phyloP scores from a whole-genome alignment of 2,797 vertebrate species.

The Pyrocephalus nanus region DNA sequence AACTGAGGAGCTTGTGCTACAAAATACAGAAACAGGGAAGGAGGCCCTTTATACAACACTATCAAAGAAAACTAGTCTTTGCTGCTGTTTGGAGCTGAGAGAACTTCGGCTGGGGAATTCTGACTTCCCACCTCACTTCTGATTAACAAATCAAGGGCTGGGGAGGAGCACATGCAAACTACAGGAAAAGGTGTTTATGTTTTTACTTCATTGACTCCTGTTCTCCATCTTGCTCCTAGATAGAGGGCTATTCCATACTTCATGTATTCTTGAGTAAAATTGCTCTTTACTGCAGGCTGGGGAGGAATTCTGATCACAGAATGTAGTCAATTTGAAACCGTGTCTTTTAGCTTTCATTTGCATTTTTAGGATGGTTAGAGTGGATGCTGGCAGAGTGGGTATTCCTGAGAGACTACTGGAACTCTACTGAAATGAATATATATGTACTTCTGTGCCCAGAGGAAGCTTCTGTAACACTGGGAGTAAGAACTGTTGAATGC shows the following conservation, averaged over 20 bases:
- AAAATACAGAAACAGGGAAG: neutral
- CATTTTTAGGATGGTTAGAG: neutral
- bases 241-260: neutral
- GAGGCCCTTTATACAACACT: neutral
- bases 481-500: neutral
- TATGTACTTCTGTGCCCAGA: neutral
- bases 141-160: neutral
- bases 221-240: neutral
- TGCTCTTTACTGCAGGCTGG: neutral
- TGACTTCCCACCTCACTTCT: neutral
- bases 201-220: neutral
- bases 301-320: neutral
- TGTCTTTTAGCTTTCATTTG: neutral
- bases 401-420: neutral
- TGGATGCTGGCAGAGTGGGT: neutral
- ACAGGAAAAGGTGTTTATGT: neutral
- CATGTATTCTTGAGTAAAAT: neutral
- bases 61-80: neutral
- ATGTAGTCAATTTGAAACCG: neutral
- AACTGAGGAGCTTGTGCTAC: neutral
- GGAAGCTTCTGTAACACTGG: neutral
- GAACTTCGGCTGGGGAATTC: neutral
- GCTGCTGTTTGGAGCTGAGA: neutral
- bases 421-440: neutral
- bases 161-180: neutral